phyloP scores from a whole-genome alignment of 2,888 invertebrate species.

The Dendrolimus pini region DNA sequence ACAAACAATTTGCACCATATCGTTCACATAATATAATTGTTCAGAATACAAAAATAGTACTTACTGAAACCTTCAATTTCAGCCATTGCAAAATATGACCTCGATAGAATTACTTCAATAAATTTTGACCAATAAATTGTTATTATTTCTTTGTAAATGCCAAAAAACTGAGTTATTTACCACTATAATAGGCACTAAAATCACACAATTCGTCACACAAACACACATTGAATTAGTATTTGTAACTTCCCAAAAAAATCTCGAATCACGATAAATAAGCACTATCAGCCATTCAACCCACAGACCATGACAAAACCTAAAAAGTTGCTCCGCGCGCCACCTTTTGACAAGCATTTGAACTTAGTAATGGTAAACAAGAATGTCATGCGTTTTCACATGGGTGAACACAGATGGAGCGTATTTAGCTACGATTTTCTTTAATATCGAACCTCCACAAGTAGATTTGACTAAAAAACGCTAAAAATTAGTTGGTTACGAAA shows the following conservation, averaged over 20 bases:
- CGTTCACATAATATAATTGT: no score
- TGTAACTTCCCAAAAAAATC: slow-evolving; percentile 37
- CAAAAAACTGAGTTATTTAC: not conserved
- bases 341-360: slow-evolving; percentile 19
- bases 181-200: slow-evolving; percentile 1
- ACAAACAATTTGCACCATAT: no score
- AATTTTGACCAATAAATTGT: slow-evolving; percentile 9
- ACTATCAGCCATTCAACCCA: slow-evolving; percentile 62
- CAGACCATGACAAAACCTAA: slow-evolving; percentile 23
- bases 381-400: no score
- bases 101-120: slow-evolving; percentile 27
- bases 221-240: slow-evolving; percentile 10
- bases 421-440: no score
- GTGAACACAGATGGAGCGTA: no score
- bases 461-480: no score
- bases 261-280: slow-evolving; percentile 35
- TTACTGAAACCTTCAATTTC: slow-evolving; percentile 36
- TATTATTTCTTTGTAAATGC: not conserved
- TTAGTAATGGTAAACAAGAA: not conserved
- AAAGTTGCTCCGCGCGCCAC: slow-evolving; percentile 31
- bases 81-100: slow-evolving; percentile 43
- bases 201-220: slow-evolving; percentile 18
- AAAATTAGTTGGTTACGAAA: no score
- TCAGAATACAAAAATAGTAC: slow-evolving; percentile 10
- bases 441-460: no score